Evolutionary conservation across 2,797 vertebrate genomes (phyloP), one percentile per base, ranked within the genome.

Genomic region (Gymnopithys bicolor): DNA sequence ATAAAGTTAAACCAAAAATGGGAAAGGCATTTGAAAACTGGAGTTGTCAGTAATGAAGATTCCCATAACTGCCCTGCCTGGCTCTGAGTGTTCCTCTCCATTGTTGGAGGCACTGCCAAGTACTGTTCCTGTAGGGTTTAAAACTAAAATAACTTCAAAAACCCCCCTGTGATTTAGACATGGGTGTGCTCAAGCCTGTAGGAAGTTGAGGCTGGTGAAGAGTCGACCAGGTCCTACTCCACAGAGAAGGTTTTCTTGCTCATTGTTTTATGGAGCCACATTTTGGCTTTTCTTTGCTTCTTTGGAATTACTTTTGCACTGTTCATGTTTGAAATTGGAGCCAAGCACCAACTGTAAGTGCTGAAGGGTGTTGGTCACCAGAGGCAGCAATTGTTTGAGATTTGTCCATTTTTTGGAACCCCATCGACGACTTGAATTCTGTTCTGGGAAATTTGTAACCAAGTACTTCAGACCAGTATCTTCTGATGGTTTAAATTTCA

Each of bases 161-260:
- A 1, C 11, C 39, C 39, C 39, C 39, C 39, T 45, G 3, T 11
- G 9, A 1, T 67, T 80, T n/a, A 35, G 21, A 24, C 0, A 0
- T 24, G 51, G 8, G 51, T 37, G 16, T 45, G 27, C 33, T 67
- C 60, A 77, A 52, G 33, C 28, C 32, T 67, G 11, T 21, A 28
- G 27, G 8, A 90, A 53, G n/a, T 37, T 84, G 63, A 80, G 46
- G n/a, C 71, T 60, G 60, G 13, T 37, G 21, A 63, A 51, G 24
- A 58, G 52, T 13, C 70, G 27, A 27, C 21, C 39, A 55, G 71
- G 41, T 76, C 28, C 35, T 55, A 2, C 33, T 52, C 33, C 33
- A 39, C 41, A 74, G 63, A 41, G 51, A 45, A 63, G 24, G 4
- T 60, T 21, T 43, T 81, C 39, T 33, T 48, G 24, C 39, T 32